A percentile compares a stretch with the other conserved stretches of the same genome.
phyloP scores from a whole-genome alignment of 2,888 invertebrate genomes.

The Plagiodera versicolora region DNA sequence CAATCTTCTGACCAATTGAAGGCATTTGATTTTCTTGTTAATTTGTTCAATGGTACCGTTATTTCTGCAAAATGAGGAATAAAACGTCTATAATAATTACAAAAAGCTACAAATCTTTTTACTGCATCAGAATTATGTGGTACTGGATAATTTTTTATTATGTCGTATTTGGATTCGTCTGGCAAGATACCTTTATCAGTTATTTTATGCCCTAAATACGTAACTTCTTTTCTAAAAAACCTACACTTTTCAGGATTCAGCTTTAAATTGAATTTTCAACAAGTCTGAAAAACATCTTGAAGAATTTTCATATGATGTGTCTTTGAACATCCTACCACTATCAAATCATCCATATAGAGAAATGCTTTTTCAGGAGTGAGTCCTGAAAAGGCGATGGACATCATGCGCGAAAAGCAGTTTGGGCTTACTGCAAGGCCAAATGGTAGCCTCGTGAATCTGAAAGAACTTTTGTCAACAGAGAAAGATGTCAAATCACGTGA shows the following conservation, averaged over 20 bases:
- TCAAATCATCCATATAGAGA: constrained; percentile 4
- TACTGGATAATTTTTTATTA: not conserved
- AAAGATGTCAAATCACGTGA: constrained; percentile 31
- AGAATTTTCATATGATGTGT: not conserved
- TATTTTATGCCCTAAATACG: constrained; percentile 29
- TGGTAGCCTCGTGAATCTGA: constrained; percentile 30
- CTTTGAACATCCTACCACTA: not conserved
- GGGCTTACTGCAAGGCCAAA: constrained; percentile 34
- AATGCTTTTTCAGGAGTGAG: constrained; percentile 19
- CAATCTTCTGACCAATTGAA: not conserved
- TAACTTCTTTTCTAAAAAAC: constrained; percentile 18
- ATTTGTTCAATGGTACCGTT: not conserved
- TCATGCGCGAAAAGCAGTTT: constrained; percentile 36
- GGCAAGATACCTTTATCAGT: constrained; percentile 3
- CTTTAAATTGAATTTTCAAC: constrained; percentile 18
- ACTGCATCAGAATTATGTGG: not conserved
- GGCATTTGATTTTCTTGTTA: not conserved
- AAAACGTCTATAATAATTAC: constrained; percentile 2
- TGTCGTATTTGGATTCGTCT: not conserved
- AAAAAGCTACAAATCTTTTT: constrained; percentile 1
- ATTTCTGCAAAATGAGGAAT: not conserved
- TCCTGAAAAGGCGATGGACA: constrained; percentile 22
- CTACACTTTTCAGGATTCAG: constrained; percentile 29
- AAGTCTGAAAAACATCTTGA: not conserved
- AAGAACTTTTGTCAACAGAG: constrained; percentile 31